phyloP scores from a whole-genome alignment of 2,888 invertebrate species.

The Pantelozetes paolii region DNA sequence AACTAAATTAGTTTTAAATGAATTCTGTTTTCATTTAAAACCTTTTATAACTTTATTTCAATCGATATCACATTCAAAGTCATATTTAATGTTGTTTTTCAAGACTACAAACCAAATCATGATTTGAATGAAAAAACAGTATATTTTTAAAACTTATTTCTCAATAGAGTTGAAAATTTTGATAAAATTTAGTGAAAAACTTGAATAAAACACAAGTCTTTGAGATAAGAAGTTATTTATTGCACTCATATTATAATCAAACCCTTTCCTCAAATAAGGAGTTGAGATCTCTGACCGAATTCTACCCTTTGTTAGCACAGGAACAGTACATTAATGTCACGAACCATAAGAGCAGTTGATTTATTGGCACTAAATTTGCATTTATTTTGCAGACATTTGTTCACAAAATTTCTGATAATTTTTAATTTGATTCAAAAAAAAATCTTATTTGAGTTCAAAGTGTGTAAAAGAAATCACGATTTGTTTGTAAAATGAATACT shows the following conservation, averaged over 20 bases:
- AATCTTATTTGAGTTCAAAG: background rate
- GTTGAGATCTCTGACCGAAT: background rate
- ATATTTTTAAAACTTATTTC: background rate
- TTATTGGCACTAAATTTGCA: constrained; percentile 17
- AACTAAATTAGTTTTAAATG: no score
- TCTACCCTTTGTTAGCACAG: background rate
- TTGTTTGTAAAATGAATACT: background rate
- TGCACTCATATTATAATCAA: background rate
- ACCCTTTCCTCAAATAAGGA: background rate
- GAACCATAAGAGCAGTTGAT: constrained; percentile 12
- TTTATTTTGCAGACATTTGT: background rate
- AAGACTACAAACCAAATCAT: constrained; percentile 16
- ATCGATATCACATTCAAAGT: no score
- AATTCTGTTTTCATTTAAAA: no score
- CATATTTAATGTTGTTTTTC: constrained; percentile 12
- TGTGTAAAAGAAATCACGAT: constrained; percentile 22
- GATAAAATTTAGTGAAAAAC: background rate
- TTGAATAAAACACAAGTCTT: constrained; percentile 17
- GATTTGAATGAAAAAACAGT: constrained; percentile 13
- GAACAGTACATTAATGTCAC: constrained; percentile 25
- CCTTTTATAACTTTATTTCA: no score
- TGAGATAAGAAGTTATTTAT: constrained; percentile 19
- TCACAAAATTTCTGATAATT: background rate
- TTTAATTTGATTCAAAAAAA: background rate
- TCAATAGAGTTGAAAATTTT: background rate